Percentiles rank a stretch among this genome's conserved stretches.
These are phyloP conservation scores for Lycopodina hypogea DNA, from an alignment of 37 sponge, comb jelly and placozoan species.

Conservation along the genomic window DNA sequence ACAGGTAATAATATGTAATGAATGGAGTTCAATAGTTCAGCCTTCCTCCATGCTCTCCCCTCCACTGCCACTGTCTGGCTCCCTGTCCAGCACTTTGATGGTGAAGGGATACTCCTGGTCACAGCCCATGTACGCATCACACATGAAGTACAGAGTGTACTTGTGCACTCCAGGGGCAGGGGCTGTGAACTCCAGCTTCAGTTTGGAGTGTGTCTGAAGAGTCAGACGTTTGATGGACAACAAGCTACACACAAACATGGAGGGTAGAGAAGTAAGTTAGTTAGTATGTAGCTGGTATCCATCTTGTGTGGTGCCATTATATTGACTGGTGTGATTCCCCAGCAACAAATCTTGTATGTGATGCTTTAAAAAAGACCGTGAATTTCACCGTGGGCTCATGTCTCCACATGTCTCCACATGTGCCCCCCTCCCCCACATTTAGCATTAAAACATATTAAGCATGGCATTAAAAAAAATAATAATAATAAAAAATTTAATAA, in stretches of 20 bases:
- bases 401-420: too few species aligned
- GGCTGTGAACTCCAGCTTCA: conserved; percentile 95
- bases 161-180: conserved; percentile 80
- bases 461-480: too few species aligned
- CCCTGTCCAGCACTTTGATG: conserved; percentile 49
- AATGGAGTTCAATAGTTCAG: not conserved
- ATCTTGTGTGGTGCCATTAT: not conserved
- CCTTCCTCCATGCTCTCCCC: conserved; percentile 44
- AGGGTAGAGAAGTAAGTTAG: not conserved
- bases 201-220: conserved; percentile 80
- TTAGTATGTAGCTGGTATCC: not conserved
- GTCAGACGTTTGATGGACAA: conserved; percentile 92
- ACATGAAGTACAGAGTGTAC: conserved; percentile 96
- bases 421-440: too few species aligned
- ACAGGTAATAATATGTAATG: too few species aligned
- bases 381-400: too few species aligned
- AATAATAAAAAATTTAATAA: too few species aligned
- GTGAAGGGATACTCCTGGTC: conserved; percentile 95
- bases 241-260: conserved; percentile 41
- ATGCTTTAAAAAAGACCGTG: too few species aligned
- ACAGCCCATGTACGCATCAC: conserved; percentile 98
- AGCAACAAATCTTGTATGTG: not conserved
- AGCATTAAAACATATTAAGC: too few species aligned
- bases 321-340: too few species aligned
- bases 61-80: conserved; percentile 9